phyloP scores from a whole-genome alignment of 2,113 vertebrate genomes.

The Eptesicus fuscus region DNA sequence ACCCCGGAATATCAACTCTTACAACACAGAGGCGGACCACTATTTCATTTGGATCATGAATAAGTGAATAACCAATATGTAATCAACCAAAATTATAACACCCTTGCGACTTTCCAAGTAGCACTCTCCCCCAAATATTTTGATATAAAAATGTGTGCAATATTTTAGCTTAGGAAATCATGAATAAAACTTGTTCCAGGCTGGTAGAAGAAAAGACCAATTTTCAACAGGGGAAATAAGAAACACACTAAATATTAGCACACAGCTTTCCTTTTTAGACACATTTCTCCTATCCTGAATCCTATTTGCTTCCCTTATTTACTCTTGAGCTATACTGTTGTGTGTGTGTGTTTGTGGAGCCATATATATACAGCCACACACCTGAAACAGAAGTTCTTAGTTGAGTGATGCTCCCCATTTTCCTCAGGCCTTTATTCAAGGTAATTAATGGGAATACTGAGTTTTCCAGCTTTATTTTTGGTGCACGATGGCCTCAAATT shows the following conservation, averaged over 20 bases:
- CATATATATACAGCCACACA: too few relatives aligned
- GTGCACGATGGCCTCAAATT: background rate
- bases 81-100: conserved; percentile 65
- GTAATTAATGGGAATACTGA: background rate
- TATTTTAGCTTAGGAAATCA: background rate
- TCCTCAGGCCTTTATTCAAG: background rate
- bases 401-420: background rate
- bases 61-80: conserved; percentile 33
- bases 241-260: background rate
- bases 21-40: conserved; percentile 42
- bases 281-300: background rate
- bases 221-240: background rate
- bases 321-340: background rate
- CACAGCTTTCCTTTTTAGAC: background rate
- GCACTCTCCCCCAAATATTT: conserved; percentile 42
- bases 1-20: background rate
- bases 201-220: background rate
- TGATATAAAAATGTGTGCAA: background rate
- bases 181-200: background rate
- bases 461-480: background rate
- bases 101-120: background rate
- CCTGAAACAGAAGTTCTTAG: background rate
- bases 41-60: conserved; percentile 60
- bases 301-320: background rate
- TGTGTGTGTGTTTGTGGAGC: background rate